phyloP scores from a whole-genome alignment of 2,888 invertebrate genomes.

The Furcula furcula region DNA sequence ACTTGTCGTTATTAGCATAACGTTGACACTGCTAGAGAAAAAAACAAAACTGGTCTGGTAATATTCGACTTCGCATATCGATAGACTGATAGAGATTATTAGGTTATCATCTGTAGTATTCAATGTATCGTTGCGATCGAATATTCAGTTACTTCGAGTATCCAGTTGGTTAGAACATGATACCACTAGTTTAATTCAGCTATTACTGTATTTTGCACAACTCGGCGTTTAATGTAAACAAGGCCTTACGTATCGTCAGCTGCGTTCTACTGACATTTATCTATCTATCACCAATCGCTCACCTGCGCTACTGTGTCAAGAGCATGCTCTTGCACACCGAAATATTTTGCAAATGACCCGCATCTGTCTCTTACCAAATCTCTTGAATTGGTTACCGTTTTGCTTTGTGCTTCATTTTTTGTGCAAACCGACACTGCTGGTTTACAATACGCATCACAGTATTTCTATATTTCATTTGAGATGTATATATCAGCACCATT shows the following conservation, averaged over 20 bases:
- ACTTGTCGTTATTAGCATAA: not conserved
- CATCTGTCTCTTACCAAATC: slow-evolving; percentile 32
- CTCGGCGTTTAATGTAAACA: slow-evolving; percentile 41
- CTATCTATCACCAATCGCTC: slow-evolving; percentile 9
- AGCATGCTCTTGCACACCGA: slow-evolving; percentile 42
- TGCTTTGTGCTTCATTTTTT: slow-evolving; percentile 19
- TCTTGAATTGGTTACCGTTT: slow-evolving; percentile 16
- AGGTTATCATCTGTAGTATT: no score
- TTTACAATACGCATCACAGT: not conserved
- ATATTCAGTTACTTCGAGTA: slow-evolving; percentile 6
- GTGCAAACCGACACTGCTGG: slow-evolving; percentile 7
- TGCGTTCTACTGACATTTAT: slow-evolving; percentile 47
- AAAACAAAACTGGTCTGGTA: not conserved
- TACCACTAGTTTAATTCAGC: slow-evolving; percentile 13
- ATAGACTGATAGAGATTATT: not conserved
- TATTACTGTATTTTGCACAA: slow-evolving; percentile 33
- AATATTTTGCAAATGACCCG: slow-evolving; percentile 41
- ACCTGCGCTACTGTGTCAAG: slow-evolving; percentile 45
- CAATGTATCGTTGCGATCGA: slow-evolving; percentile 4
- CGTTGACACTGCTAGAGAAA: not conserved
- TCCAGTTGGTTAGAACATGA: slow-evolving; percentile 4
- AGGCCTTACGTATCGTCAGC: slow-evolving; percentile 30
- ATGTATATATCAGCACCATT: not conserved
- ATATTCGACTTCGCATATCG: not conserved
- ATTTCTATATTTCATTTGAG: not conserved